Evolutionary conservation across 2,888 invertebrate genomes (phyloP).

Genomic region (Craniophora ligustri): DNA sequence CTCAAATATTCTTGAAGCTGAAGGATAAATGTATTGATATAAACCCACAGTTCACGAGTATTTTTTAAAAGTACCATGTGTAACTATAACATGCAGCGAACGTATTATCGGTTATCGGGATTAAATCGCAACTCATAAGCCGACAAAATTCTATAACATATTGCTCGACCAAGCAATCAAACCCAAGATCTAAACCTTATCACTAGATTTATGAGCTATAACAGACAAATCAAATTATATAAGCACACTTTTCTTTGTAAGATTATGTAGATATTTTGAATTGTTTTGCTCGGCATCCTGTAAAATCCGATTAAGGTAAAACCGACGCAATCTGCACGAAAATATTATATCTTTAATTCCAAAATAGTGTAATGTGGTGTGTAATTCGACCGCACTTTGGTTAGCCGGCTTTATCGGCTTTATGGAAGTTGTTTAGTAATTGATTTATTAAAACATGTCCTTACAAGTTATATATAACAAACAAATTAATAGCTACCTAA

Average conservation of each 20-base stretch:
- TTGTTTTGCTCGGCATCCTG: conserved; percentile 65
- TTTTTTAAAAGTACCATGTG: too few species aligned
- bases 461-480: background rate
- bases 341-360: conserved; percentile 67
- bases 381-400: conserved; percentile 60
- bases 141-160: too few species aligned
- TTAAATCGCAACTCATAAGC: too few species aligned
- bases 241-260: conserved; percentile 47
- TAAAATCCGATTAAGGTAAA: conserved; percentile 70
- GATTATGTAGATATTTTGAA: conserved; percentile 57
- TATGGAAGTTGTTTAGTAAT: background rate
- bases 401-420: conserved; percentile 29
- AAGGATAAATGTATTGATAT: too few species aligned
- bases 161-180: too few species aligned
- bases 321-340: conserved; percentile 57
- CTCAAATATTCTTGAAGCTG: too few species aligned
- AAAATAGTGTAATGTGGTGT: conserved; percentile 63
- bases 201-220: too few species aligned
- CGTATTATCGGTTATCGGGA: too few species aligned
- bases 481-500: background rate
- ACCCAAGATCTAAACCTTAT: too few species aligned
- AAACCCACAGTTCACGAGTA: too few species aligned
- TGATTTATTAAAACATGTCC: background rate
- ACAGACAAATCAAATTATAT: background rate
- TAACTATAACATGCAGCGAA: too few species aligned